Percentiles rank a stretch among this genome's conserved stretches.
Conservation (phyloP, 2,888 invertebrate genomes). For the Platycheirus albimanus region DNA sequence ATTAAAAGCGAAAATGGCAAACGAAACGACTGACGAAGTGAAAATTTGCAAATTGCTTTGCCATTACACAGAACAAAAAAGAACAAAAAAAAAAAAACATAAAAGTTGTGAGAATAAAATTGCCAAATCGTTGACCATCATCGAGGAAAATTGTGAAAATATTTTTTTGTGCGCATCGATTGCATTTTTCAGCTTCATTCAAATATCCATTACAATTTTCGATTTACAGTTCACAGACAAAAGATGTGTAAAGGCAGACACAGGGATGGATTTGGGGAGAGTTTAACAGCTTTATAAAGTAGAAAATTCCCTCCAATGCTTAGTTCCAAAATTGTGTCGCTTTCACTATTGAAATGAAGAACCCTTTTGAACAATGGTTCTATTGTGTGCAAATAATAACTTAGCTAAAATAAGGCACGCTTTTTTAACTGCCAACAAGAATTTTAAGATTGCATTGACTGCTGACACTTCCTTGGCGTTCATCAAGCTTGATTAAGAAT, state of each 20-base stretch:
- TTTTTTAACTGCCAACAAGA: too few species aligned
- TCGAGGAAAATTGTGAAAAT: constrained; percentile 38
- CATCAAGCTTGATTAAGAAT: too few species aligned
- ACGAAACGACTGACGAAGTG: constrained; percentile 25
- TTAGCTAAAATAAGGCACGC: too few species aligned
- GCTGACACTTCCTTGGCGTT: too few species aligned
- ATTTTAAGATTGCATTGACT: too few species aligned
- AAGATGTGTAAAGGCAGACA: constrained; percentile 5
- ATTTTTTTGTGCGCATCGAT: constrained; percentile 35
- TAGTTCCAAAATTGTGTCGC: too few species aligned
- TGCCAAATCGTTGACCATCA: constrained; percentile 40
- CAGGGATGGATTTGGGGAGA: constrained; percentile 22
- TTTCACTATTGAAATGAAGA: too few species aligned
- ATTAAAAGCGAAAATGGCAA: not conserved
- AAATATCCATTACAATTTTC: constrained; percentile 71
- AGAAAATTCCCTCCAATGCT: too few species aligned
- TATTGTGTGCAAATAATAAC: too few species aligned
- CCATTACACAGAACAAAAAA: constrained; percentile 46
- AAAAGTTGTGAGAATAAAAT: not conserved
- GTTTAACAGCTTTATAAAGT: too few species aligned
- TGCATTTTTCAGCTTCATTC: constrained; percentile 58
- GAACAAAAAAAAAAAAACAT: constrained; percentile 3
- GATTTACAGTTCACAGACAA: constrained; percentile 29
- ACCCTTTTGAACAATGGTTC: too few species aligned
- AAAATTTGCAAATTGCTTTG: constrained; percentile 66